These are phyloP conservation scores for Python bivittatus DNA, from an alignment of 2,113 vertebrate species.

Conservation along the genomic window DNA sequence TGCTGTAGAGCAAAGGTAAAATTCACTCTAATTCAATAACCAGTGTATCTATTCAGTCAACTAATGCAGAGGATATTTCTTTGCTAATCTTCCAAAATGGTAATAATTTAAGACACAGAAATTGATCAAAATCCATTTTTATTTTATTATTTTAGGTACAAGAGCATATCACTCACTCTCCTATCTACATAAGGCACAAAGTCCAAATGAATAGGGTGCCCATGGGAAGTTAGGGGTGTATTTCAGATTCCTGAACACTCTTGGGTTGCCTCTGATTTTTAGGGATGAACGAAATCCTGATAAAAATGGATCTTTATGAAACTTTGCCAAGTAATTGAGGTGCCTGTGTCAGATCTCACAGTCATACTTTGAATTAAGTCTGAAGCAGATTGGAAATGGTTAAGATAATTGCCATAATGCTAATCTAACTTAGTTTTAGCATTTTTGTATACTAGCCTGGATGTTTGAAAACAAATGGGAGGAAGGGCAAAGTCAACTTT, in stretches of 20 bases:
- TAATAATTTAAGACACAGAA: not conserved
- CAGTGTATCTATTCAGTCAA: not conserved
- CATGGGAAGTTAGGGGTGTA: too few relatives aligned
- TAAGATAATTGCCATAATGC: not conserved
- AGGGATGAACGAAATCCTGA: too few relatives aligned
- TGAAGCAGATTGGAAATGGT: not conserved
- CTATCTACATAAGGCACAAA: not conserved
- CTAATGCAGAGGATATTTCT: not conserved
- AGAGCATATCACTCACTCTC: not conserved
- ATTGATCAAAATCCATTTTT: not conserved
- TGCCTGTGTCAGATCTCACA: not conserved
- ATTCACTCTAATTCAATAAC: not conserved
- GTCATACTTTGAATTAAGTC: not conserved
- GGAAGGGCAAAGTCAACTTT: too few relatives aligned
- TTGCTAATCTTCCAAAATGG: not conserved
- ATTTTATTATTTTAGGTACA: not conserved
- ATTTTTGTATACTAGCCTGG: too few relatives aligned
- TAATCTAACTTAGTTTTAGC: too few relatives aligned
- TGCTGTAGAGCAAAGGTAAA: not conserved
- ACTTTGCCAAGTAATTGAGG: not conserved
- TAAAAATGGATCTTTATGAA: not conserved
- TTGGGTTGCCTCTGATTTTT: too few relatives aligned
- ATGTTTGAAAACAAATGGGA: too few relatives aligned
- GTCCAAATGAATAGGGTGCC: too few relatives aligned
- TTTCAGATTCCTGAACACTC: too few relatives aligned